Percentiles rank a stretch among this genome's conserved stretches.
phyloP scores from a whole-genome alignment of 30 jellyfish, hydroid and myxozoan species.

The Chironex yamaguchii region DNA sequence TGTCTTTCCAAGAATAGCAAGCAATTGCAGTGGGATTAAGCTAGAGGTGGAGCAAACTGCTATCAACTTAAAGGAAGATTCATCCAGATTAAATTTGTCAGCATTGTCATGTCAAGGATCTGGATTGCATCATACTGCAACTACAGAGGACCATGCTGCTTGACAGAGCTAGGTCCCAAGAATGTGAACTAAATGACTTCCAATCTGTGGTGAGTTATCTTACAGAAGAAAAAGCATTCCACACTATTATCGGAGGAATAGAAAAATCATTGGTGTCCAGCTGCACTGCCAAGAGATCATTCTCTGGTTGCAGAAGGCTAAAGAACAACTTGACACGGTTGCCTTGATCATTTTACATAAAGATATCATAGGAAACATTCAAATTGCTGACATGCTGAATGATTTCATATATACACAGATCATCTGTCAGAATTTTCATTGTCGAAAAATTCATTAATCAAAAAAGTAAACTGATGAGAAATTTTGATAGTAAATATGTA shows the following conservation, averaged over 20 bases:
- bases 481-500: no score
- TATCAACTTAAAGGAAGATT: background rate
- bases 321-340: conserved; percentile 60
- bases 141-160: conserved; percentile 51
- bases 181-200: conserved; percentile 43
- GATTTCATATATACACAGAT: background rate
- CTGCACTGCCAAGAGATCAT: conserved; percentile 64
- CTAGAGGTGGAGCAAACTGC: background rate
- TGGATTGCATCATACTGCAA: background rate
- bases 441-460: no score
- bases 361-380: conserved; percentile 18
- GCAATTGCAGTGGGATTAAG: conserved; percentile 22
- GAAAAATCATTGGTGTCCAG: conserved; percentile 54
- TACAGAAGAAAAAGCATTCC: conserved; percentile 48
- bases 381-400: conserved; percentile 27
- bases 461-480: no score
- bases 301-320: conserved; percentile 63
- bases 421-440: background rate
- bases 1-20: conserved; percentile 39
- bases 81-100: no score
- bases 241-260: conserved; percentile 45
- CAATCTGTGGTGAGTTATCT: conserved; percentile 63
- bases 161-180: conserved; percentile 48
- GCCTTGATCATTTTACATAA: conserved; percentile 54
- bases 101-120: no score